phyloP scores from a whole-genome alignment of 2,797 vertebrate species.

The Ptychobarbus kaznakovi region DNA sequence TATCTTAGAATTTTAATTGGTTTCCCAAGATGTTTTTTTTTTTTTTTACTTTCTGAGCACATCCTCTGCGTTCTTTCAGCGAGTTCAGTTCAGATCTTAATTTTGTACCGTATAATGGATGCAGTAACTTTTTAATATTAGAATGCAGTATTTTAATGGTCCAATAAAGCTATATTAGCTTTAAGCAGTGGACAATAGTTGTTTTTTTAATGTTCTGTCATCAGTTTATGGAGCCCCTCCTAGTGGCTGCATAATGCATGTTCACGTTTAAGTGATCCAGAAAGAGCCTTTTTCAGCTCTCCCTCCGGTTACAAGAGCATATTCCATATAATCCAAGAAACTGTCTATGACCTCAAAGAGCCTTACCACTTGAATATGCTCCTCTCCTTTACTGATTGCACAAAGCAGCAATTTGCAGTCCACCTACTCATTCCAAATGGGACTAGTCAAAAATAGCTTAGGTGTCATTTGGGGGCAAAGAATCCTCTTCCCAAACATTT shows the following conservation, averaged over 20 bases:
- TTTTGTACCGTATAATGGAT: not conserved
- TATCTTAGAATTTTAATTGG: conserved; percentile 38
- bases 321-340: conserved; percentile 6
- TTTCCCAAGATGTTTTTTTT: conserved; percentile 11
- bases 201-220: conserved; percentile 53
- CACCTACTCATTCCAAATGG: conserved; percentile 81
- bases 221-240: conserved; percentile 76
- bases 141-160: conserved; percentile 13
- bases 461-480: conserved; percentile 90
- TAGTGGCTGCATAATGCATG: conserved; percentile 74
- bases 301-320: not conserved
- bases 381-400: conserved; percentile 64
- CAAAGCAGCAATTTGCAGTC: conserved; percentile 68
- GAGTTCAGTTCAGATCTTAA: not conserved
- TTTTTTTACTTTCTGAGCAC: not conserved
- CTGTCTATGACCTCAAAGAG: conserved; percentile 20
- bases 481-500: conserved; percentile 98
- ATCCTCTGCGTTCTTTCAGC: not conserved
- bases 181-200: conserved; percentile 21
- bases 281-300: conserved; percentile 58
- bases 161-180: not conserved
- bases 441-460: conserved; percentile 96
- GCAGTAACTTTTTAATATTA: not conserved
- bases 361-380: conserved; percentile 26
- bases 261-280: conserved; percentile 33